Evolutionary conservation across 1,140 invertebrate species (phyloP), one percentile per base, ranked within the genome.

Genomic region (Ptiloglossa arizonensis): DNA sequence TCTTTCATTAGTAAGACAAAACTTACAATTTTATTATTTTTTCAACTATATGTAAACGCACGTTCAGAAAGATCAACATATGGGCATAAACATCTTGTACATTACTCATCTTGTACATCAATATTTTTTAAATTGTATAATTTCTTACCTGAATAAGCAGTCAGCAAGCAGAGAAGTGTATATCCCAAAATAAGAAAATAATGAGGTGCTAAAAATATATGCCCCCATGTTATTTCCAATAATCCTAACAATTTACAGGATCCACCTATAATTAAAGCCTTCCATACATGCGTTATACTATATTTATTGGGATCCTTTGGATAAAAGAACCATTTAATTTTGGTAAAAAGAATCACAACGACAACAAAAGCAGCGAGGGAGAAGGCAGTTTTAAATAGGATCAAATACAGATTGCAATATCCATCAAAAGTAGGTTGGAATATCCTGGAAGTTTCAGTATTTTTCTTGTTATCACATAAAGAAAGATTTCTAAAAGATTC

Each of bases 141-240:
- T 67, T 75, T 56, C 52, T 87, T 88, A 93, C 92, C 92, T 81
- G 91, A 90, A 78, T 93, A 93, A n/a, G 90, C 87, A 6, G 91
- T 92, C 6, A 92, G 68, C 0, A 92, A 84, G 62, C 89, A 93
- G 6, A 93, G 81, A 41, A 90, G 70, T 6, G 91, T 92, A 57
- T 93, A 93, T 46, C 91, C 89, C 68, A 91, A 88, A 63, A 93
- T 91, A 9, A 93, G 82, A 54, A 89, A 62, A 54, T 91, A 88
- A 79, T 92, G 88, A 9, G 88, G 83, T 62, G 89, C 86, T 0
- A 87, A 85, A 5, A 86, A 86, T 48, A 90, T 87, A 24, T 89
- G 85, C 38, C 89, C 84, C 92, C 92, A 93, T 1, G 92, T 86
- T 11, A 93, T 89, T 27, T 89, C 89, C 9, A 92, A 59, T 11